Base-by-base conservation (phyloP, 2,797 vertebrate genomes). In the Lagodon rhomboides region DNA sequence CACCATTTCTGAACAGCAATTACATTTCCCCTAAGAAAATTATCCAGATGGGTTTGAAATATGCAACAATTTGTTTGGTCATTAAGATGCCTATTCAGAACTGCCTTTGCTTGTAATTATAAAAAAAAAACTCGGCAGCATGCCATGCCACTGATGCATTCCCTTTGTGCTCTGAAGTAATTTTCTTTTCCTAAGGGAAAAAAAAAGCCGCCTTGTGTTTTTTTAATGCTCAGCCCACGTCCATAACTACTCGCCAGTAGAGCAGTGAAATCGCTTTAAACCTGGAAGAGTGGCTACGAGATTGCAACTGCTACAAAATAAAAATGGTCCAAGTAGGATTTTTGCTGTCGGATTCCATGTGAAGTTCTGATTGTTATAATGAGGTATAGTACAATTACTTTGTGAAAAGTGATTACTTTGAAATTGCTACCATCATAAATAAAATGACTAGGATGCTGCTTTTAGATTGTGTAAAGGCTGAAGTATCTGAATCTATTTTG, bases 11-110 rank as follows among this genome's bases (percentile, higher is more conserved):
- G 88, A 91, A 84, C 80, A 65, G 89, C 94, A 94, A 94, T 95
- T 95, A 93, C 80, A 84, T 91, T 84, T 84, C 88, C 89, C 77
- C 63, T 51, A 90, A 90, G 93, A 92, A 94, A 94, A 93, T 89
- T 56, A 87, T 85, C 87, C 88, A 94, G 93, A 95, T 94, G 91
- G 91, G 90, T 91, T 90, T 91, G 89, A 94, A 94, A 94, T 92
- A 91, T 87, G 91, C 92, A 93, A 90, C 89, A 93, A 93, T 94
- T 93, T 93, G 91, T 93, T 93, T 92, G 89, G 89, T 93, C 91
- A 94, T 95, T 95, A 94, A 92, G 90, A 90, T 73, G 89, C 82
- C 90, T 87, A 91, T 91, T 91, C 90, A 87, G 60, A 91, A 80
- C 88, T 93, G 92, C 84, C 87, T 88, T 92, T 91, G 89, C 92